These are phyloP conservation scores for Hirudinaria manillensis DNA, from an alignment of 2,888 invertebrate genomes.

Conservation along the genomic window DNA sequence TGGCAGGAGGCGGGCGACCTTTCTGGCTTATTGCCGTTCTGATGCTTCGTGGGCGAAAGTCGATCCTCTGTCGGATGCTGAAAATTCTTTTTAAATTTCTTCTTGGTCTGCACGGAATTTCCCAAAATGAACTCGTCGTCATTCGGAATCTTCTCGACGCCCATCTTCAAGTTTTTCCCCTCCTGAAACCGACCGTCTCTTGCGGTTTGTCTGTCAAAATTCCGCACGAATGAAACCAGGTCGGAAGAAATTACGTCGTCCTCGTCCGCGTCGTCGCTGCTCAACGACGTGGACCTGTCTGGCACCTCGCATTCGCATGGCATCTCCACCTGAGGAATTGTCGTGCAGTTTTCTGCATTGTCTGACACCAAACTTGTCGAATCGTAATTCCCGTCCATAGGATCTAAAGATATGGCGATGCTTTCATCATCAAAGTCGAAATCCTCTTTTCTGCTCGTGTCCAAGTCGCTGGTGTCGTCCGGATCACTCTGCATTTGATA, in stretches of 20 bases:
- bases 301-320: neutral
- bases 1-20: neutral
- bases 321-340: neutral
- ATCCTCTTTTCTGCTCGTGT: slow-evolving; percentile 8
- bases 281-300: neutral
- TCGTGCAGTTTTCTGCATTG: neutral
- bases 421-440: slow-evolving; percentile 11
- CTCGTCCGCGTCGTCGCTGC: neutral
- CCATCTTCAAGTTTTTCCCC: neutral
- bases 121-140: neutral
- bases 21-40: neutral
- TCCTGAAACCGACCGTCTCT: neutral
- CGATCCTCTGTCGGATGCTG: neutral
- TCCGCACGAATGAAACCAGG: slow-evolving; percentile 2
- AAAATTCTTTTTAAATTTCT: slow-evolving; percentile 6
- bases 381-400: slow-evolving; percentile 7
- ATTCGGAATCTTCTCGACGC: neutral
- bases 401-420: slow-evolving; percentile 18
- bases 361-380: neutral
- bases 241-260: neutral
- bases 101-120: neutral
- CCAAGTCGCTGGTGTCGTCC: neutral
- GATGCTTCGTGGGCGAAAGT: neutral
- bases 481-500: slow-evolving; percentile 12
- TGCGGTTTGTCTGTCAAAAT: neutral